Conservation (phyloP, 2,797 vertebrate species). For the Acropternis orthonyx region DNA sequence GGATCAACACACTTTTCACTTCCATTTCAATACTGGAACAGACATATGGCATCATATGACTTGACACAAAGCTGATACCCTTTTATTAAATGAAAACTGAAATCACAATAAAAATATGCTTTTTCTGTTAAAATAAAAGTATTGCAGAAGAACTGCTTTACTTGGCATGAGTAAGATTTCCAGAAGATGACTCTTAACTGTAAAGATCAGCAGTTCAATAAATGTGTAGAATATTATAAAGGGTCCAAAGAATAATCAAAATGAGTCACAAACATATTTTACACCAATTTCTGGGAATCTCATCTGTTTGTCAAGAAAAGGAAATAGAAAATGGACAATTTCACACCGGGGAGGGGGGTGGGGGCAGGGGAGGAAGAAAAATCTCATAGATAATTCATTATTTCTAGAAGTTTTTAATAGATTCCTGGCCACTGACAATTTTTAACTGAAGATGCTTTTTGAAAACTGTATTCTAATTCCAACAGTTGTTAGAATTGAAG, state of each 20-base stretch:
- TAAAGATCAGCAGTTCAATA: background rate
- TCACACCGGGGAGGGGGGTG: background rate
- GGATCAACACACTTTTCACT: background rate
- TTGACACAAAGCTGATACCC: accelerated
- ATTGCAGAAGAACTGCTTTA: background rate
- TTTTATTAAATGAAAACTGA: background rate
- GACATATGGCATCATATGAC: background rate
- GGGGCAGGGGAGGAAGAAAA: too few relatives aligned
- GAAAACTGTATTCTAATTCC: background rate
- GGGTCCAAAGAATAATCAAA: background rate
- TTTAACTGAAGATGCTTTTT: background rate
- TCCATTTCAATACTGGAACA: background rate
- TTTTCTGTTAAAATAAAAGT: background rate
- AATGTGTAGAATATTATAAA: background rate
- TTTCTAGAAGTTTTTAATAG: background rate
- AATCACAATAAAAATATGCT: background rate
- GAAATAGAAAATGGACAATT: background rate
- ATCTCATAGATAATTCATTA: background rate
- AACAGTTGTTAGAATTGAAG: background rate
- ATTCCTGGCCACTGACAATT: background rate
- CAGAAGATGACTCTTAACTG: background rate
- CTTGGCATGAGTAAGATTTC: background rate
- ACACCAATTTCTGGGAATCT: background rate
- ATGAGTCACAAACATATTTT: background rate
- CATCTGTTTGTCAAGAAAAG: background rate